Conservation (phyloP, 2,888 invertebrate genomes). For the Polietes domitor region DNA sequence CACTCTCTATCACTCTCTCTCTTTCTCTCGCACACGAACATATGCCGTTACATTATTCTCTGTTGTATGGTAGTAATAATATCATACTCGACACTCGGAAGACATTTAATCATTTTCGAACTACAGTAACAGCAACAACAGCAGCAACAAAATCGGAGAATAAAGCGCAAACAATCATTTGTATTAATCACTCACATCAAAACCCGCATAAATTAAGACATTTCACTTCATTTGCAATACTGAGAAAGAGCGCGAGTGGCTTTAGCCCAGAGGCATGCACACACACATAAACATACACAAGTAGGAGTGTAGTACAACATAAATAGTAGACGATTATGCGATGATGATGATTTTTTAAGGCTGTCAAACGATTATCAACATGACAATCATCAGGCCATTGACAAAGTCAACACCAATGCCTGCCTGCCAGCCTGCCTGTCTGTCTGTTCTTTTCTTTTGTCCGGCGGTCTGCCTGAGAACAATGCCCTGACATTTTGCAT, state of each 20-base stretch:
- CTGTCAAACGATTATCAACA: slow-evolving; percentile 60
- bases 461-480: neutral
- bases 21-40: too few species aligned
- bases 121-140: neutral
- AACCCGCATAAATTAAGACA: slow-evolving; percentile 64
- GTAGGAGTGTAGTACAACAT: neutral
- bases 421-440: neutral
- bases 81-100: neutral
- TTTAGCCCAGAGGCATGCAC: neutral
- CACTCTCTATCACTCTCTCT: too few species aligned
- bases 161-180: slow-evolving; percentile 57
- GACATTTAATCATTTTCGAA: slow-evolving; percentile 34
- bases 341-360: slow-evolving; percentile 33
- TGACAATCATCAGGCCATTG: slow-evolving; percentile 58
- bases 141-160: slow-evolving; percentile 33
- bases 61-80: too few species aligned
- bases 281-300: neutral
- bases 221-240: slow-evolving; percentile 30
- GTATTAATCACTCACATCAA: slow-evolving; percentile 60
- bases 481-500: neutral
- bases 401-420: slow-evolving; percentile 56
- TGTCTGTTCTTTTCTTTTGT: too few species aligned
- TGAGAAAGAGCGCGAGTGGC: neutral
- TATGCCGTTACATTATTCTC: too few species aligned
- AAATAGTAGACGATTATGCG: slow-evolving; percentile 42